phyloP scores from a whole-genome alignment of 2,113 vertebrate species.

The Phocoena phocoena region DNA sequence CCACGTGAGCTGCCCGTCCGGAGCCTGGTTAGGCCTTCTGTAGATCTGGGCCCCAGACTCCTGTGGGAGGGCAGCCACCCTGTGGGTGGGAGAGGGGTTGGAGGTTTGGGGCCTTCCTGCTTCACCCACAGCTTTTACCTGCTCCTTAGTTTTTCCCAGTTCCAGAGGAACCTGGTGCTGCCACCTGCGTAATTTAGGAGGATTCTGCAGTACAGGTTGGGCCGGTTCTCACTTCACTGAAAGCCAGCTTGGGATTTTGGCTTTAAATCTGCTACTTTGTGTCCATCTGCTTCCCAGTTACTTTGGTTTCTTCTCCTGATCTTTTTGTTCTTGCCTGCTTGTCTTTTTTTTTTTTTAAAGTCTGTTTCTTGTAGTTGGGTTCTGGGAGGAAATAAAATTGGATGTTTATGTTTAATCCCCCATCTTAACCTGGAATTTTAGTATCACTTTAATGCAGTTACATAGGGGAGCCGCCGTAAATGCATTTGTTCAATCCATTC shows the following conservation, averaged over 20 bases:
- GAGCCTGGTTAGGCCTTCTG: background rate
- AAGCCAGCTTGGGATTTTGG: background rate
- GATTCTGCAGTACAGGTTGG: background rate
- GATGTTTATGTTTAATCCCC: background rate
- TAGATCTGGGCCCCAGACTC: background rate
- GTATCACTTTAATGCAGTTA: background rate
- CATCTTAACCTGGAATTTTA: background rate
- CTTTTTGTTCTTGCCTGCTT: background rate
- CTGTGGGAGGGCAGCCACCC: background rate
- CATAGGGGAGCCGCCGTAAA: background rate
- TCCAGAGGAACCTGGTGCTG: background rate
- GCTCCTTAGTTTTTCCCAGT: background rate
- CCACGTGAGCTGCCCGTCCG: background rate
- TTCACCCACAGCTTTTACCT: background rate
- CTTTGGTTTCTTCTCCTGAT: background rate
- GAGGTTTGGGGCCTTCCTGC: background rate
- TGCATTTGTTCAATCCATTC: background rate
- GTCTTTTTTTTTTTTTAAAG: background rate
- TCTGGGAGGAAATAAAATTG: background rate
- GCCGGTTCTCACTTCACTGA: background rate
- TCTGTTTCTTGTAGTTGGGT: background rate
- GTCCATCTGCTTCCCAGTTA: background rate
- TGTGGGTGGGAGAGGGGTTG: background rate
- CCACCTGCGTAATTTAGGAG: background rate
- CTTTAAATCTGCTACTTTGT: background rate